A percentile compares a stretch with the other conserved stretches of the same genome.
phyloP scores from a whole-genome alignment of 53 echinoderm and acorn worm genomes.

The Apostichopus leukothele region DNA sequence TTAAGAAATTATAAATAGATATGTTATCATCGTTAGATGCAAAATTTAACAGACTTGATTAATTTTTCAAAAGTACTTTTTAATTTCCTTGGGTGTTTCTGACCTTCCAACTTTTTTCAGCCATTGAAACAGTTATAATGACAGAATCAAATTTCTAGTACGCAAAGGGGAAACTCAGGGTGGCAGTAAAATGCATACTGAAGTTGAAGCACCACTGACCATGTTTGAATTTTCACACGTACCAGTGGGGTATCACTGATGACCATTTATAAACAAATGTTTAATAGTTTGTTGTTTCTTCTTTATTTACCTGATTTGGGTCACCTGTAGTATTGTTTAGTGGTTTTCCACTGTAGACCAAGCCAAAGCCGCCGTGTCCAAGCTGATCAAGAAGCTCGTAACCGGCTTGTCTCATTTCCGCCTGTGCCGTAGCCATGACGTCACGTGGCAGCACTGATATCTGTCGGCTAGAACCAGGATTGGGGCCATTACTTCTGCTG shows the following conservation, averaged over 20 bases:
- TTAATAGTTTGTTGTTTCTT: neutral
- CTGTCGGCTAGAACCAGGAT: neutral
- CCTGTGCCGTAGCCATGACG: neutral
- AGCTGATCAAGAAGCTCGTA: constrained; percentile 29
- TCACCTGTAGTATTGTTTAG: neutral
- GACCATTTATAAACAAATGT: neutral
- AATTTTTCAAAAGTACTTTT: too few relatives aligned
- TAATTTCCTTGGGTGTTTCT: too few relatives aligned
- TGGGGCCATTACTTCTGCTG: neutral
- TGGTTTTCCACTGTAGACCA: constrained; percentile 13
- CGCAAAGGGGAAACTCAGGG: too few relatives aligned
- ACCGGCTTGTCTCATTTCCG: neutral
- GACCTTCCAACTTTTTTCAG: too few relatives aligned
- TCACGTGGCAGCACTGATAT: neutral
- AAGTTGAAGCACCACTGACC: too few relatives aligned
- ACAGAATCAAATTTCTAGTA: too few relatives aligned
- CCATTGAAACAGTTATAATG: too few relatives aligned
- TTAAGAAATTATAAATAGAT: too few relatives aligned
- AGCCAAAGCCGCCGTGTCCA: constrained; percentile 19
- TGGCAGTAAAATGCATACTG: too few relatives aligned
- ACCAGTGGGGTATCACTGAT: neutral
- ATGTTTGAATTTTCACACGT: neutral
- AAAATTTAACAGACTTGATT: too few relatives aligned
- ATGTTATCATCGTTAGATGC: too few relatives aligned
- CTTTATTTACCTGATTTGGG: neutral